Evolutionary conservation across 2,113 vertebrate species (phyloP), one percentile per base, ranked within the genome.

Genomic region (Pogona vitticeps): DNA sequence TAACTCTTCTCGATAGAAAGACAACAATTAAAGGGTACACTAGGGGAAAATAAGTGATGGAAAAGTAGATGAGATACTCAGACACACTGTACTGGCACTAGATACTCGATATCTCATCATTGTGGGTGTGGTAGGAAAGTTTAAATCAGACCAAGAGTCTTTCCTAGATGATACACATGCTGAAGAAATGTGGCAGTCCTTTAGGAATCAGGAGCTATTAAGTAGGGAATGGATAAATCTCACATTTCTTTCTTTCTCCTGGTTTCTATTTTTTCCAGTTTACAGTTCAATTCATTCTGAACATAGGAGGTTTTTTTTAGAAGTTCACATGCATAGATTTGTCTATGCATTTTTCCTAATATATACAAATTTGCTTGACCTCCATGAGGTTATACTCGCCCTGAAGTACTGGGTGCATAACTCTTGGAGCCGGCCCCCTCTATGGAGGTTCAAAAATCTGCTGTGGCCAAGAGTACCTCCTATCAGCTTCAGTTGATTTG

Each of bases 121-220:
- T n/a, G 14, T 93, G 81, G 76, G 90, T 88, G 76, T 80, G 52
- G 77, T 90, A 86, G 82, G 89, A 67, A 86, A 89, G 75, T 72
- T 68, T 46, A 23, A 81, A 85, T 33, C 56, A 33, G 33, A 23
- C 20, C 23, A 46, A 83, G 63, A 90, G n/a, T 82, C 90, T 93
- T 77, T 61, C 33, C 52, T 63, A 61, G 42, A 59, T 36, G 3
- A 20, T 33, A 67, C 14, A 8, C 33, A 12, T 17, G 0, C 3
- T 6, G 56, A 75, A 46, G 31, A 38, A 6, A 33, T 28, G 31
- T 6, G 20, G 31, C 38, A 63, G n/a, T n/a, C 23, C 56, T 14
- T 10, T 83, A 42, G 38, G 36, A 46, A 68, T 81, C 17, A 46
- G 79, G 31, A 21, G 15, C 56, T 28, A 12, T 33, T 20, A 67